Percentiles rank a stretch among this genome's conserved stretches.
phyloP scores from a whole-genome alignment of 2,113 vertebrate genomes.

The Spea bombifrons region DNA sequence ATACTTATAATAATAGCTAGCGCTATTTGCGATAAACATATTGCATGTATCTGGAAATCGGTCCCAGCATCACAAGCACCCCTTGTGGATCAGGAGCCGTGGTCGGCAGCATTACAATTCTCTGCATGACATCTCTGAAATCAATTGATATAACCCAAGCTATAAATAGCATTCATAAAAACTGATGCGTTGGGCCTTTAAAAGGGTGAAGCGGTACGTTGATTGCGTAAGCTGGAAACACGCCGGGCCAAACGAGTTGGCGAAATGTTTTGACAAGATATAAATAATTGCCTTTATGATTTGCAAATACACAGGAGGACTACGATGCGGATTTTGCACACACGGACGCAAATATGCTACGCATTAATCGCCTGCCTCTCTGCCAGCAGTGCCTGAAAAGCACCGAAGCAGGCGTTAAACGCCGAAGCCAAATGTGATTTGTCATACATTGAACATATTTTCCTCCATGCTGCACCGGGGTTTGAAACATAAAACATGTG shows the following conservation, averaged over 20 bases:
- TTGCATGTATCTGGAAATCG: no score
- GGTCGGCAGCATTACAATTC: no score
- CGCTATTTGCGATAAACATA: no score
- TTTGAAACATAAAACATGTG: constrained; percentile 27
- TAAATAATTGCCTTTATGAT: constrained; percentile 29
- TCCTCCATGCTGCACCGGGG: not conserved
- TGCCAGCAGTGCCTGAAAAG: constrained; percentile 19
- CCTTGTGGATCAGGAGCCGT: no score
- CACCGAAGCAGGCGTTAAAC: not conserved
- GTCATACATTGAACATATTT: constrained; percentile 26
- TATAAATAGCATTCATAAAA: no score
- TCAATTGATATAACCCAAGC: no score
- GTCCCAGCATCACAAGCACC: no score
- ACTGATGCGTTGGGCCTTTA: not conserved
- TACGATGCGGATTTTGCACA: not conserved
- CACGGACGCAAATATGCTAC: constrained; percentile 12
- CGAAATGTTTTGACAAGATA: constrained; percentile 41
- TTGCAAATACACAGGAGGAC: constrained; percentile 11
- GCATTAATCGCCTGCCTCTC: constrained; percentile 3
- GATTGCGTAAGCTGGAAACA: not conserved
- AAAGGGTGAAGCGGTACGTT: not conserved
- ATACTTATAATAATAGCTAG: no score
- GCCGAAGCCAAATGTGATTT: constrained; percentile 17
- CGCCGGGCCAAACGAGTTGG: not conserved
- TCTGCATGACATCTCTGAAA: no score